phyloP scores from a whole-genome alignment of 2,888 invertebrate genomes.

The Folsomia candida region DNA sequence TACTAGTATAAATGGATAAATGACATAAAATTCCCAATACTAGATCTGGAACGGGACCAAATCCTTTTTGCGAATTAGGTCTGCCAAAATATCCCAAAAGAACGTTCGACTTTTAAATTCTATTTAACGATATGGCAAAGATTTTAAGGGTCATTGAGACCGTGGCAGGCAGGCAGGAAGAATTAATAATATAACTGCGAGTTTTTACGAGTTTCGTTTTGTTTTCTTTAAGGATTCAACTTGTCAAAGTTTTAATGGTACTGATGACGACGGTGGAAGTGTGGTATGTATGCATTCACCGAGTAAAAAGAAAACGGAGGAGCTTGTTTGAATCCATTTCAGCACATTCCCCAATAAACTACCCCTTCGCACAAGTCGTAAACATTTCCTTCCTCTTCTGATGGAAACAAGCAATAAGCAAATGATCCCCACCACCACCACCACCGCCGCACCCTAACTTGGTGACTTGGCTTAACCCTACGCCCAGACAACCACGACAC shows the following conservation, averaged over 20 bases:
- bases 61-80: slow-evolving; percentile 9
- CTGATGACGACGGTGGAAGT: background rate
- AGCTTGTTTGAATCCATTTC: no score
- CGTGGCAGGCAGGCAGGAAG: background rate
- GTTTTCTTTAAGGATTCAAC: background rate
- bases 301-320: no score
- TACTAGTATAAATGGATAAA: no score
- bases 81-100: slow-evolving; percentile 4
- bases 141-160: slow-evolving; percentile 16
- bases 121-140: slow-evolving; percentile 1
- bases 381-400: background rate
- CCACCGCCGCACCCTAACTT: background rate
- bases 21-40: no score
- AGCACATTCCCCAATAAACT: no score
- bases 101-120: background rate
- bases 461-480: background rate
- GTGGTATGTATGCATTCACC: background rate
- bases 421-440: no score
- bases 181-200: background rate
- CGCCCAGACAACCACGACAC: no score
- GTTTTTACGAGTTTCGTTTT: background rate
- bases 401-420: no score
- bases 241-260: background rate
- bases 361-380: background rate
- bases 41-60: slow-evolving; percentile 9